A percentile compares a stretch with the other conserved stretches of the same genome.
Conservation (phyloP, 1,140 invertebrate genomes). For the Lepidostoma basale region DNA sequence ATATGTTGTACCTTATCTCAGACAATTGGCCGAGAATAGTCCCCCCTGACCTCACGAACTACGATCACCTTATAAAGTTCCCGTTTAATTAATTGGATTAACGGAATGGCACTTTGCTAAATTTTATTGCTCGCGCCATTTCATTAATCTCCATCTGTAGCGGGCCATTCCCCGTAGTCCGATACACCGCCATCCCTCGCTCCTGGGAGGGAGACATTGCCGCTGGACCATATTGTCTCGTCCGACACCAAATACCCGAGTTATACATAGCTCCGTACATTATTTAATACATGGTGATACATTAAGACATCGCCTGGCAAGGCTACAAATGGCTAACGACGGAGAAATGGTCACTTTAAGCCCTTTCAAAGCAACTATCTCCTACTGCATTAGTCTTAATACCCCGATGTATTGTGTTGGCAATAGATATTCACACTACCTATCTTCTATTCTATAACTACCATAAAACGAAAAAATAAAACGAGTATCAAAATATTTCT, state of each 20-base stretch:
- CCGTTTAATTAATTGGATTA: conserved; percentile 21
- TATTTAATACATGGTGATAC: background rate
- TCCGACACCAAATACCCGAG: background rate
- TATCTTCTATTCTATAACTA: too few species aligned
- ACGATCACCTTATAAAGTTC: conserved; percentile 17
- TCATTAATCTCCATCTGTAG: conserved; percentile 23
- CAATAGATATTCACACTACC: too few species aligned
- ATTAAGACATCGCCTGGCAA: background rate
- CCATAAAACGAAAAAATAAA: too few species aligned
- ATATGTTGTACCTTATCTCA: too few species aligned
- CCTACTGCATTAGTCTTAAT: too few species aligned
- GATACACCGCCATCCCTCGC: background rate
- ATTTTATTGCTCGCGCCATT: conserved; percentile 17
- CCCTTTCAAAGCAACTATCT: too few species aligned
- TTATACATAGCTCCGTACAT: background rate
- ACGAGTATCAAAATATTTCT: too few species aligned
- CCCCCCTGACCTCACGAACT: background rate
- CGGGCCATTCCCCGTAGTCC: background rate
- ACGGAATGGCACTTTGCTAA: conserved; percentile 17
- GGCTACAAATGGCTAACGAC: background rate
- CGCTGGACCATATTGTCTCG: conserved; percentile 13
- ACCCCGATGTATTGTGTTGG: too few species aligned
- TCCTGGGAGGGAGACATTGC: conserved; percentile 11
- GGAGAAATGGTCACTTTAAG: too few species aligned
- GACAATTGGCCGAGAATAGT: too few species aligned